Evolutionary conservation across 1,140 invertebrate genomes (phyloP), one percentile per base, ranked within the genome.

Genomic region (Anastatus disparis): DNA sequence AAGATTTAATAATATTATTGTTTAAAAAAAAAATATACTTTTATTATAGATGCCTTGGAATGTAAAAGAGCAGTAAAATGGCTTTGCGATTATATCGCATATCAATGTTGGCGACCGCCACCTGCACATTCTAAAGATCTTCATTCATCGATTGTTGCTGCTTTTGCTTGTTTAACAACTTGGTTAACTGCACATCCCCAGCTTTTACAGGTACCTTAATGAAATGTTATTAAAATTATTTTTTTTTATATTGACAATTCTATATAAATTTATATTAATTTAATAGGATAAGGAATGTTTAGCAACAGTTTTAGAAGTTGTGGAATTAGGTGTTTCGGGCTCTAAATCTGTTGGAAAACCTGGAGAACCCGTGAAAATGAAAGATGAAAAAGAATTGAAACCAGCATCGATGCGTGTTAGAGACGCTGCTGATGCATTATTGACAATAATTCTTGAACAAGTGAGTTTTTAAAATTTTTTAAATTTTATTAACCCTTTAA

Each of bases 311-410:
- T 88, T 99, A 48, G 96, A 99, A 87, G 97, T 99, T 0, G 94
- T 98, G 2, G 98, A 99, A 84, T 89, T 99, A 8, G 98, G 98
- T 66, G 95, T 99, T 52, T 99, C 97, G 0, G 98, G 98, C 10
- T 93, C 95, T 2, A 98, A 97, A 85, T 93, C 91, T 53, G 85
- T 91, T 22, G 93, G 92, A 81, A 97, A 97, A 87, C 91, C 93
- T 2, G 93, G 94, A 24, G 95, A 98, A 81, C 89, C 92, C 26
- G 90, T 95, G 0, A 95, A 94, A 85, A 93, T 96, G 88, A 99
- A 99, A 81, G 94, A 97, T 74, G 95, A 97, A 71, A 99, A 99
- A 81, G 94, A 97, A 84, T 80, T 97, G 38, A 98, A 98, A 82
- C 97, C 97, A 10, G 96, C 94, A 1, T 98, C 97, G 0, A 95